Evolutionary conservation across 2,113 vertebrate genomes (phyloP).

Genomic region (Hypomesus transpacificus): DNA sequence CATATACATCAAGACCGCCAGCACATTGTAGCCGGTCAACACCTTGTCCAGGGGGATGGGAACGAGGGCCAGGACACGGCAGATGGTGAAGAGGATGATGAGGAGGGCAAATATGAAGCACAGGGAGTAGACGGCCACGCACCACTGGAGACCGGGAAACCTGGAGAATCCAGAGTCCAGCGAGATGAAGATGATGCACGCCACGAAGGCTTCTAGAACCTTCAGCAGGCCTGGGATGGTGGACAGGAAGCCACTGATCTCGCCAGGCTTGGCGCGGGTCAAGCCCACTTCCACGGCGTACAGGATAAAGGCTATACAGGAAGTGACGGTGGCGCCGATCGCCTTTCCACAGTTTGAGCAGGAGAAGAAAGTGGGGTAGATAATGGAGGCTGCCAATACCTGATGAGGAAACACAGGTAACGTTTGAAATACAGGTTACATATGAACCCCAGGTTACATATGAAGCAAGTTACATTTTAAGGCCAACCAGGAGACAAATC

Average conservation of each 20-base stretch:
- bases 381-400: slow-evolving; percentile 75
- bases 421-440: neutral
- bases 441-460: neutral
- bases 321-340: slow-evolving; percentile 68
- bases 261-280: slow-evolving; percentile 72
- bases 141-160: slow-evolving; percentile 72
- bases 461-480: too few relatives aligned
- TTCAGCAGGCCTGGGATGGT: slow-evolving; percentile 83
- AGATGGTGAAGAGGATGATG: slow-evolving; percentile 77
- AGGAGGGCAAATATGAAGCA: slow-evolving; percentile 81
- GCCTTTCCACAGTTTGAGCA: slow-evolving; percentile 12
- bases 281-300: slow-evolving; percentile 77
- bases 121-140: slow-evolving; percentile 80
- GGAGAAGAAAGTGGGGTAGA: slow-evolving; percentile 67
- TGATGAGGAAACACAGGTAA: slow-evolving; percentile 26
- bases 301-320: slow-evolving; percentile 75
- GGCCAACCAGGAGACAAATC: too few relatives aligned
- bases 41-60: slow-evolving; percentile 71
- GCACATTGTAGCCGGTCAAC: slow-evolving; percentile 70
- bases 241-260: slow-evolving; percentile 81
- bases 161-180: rapidly evolving
- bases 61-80: slow-evolving; percentile 66
- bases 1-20: slow-evolving; percentile 80
- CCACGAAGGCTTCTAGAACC: slow-evolving; percentile 81
- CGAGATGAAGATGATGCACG: slow-evolving; percentile 83